These are phyloP conservation scores for Agrochola lychnidis DNA, from an alignment of 2,888 invertebrate species.

Conservation along the genomic window DNA sequence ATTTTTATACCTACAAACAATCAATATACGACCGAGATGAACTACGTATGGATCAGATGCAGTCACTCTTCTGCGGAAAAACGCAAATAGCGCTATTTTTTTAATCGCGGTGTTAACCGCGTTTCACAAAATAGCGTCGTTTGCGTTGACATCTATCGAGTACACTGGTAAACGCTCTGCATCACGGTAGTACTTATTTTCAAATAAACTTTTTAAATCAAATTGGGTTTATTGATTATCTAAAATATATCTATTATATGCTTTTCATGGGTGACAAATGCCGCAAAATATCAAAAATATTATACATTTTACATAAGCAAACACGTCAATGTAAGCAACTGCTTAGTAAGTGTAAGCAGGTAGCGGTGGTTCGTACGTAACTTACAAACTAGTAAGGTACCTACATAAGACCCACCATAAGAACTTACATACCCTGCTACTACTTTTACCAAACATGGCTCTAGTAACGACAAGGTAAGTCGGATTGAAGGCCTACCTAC, in stretches of 20 bases:
- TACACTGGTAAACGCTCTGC: constrained; percentile 1
- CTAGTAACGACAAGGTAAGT: neutral
- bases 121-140: neutral
- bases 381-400: neutral
- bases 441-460: too few species aligned
- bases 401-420: neutral
- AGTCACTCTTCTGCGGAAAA: neutral
- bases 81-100: neutral
- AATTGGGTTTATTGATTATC: neutral
- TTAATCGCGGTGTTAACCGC: neutral
- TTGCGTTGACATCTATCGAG: neutral
- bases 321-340: neutral
- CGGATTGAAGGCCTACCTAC: neutral
- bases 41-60: neutral
- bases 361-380: neutral
- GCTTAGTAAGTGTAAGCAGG: neutral
- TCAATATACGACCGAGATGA: neutral
- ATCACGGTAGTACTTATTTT: neutral
- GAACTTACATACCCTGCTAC: neutral
- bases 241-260: neutral
- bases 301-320: too few species aligned
- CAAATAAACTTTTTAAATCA: neutral
- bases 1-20: neutral
- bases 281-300: neutral
- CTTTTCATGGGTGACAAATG: neutral